Conservation (phyloP, 30 jellyfish, hydroid and myxozoan species). For the Cassiopea xamachana region DNA sequence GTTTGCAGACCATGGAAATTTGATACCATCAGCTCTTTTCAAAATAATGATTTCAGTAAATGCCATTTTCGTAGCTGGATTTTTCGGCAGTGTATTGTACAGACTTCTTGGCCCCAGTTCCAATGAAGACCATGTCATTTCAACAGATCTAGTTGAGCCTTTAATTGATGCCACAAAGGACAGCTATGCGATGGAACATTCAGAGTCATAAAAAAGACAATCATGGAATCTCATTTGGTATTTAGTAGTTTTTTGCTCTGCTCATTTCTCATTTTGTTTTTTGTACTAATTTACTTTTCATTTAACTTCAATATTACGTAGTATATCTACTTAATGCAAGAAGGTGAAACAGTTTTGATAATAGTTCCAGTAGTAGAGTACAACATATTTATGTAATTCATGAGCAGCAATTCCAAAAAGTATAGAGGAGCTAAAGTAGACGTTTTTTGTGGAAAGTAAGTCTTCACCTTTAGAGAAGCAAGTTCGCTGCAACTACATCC, state of each 20-base stretch:
- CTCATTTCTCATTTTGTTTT: not conserved
- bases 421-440: too few species aligned
- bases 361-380: too few species aligned
- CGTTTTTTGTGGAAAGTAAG: too few species aligned
- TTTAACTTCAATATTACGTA: too few species aligned
- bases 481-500: too few species aligned
- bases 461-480: too few species aligned
- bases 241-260: not conserved
- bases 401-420: too few species aligned
- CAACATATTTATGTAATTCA: too few species aligned
- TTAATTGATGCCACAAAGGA: not conserved
- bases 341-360: too few species aligned
- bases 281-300: too few species aligned
- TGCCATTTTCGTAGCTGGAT: not conserved
- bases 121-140: not conserved
- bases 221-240: not conserved
- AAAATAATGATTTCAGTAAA: not conserved
- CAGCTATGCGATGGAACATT: not conserved
- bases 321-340: too few species aligned
- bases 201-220: not conserved
- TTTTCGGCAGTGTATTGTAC: constrained; percentile 1
- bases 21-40: not conserved
- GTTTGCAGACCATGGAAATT: constrained; percentile 6
- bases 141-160: not conserved
- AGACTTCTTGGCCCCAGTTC: constrained; percentile 2